These are phyloP conservation scores for Scylla paramamosain DNA, from an alignment of 1,140 invertebrate species.

Conservation along the genomic window DNA sequence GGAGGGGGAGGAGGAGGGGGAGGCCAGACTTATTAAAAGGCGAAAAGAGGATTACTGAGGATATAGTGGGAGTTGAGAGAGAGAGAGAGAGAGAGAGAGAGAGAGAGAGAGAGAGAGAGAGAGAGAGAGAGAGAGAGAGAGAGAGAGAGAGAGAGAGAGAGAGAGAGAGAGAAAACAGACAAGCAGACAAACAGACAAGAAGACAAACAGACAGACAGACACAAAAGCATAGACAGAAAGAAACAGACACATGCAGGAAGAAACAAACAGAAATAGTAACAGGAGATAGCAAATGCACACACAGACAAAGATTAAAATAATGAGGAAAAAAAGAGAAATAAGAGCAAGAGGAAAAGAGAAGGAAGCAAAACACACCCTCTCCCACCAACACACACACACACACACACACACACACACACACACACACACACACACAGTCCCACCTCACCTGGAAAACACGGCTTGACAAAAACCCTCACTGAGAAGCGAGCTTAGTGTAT, in stretches of 20 bases:
- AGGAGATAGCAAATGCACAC: no score
- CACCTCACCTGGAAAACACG: no score
- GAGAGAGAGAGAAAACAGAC: constrained; percentile 41
- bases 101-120: constrained; percentile 46
- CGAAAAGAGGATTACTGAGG: constrained; percentile 8
- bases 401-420: no score
- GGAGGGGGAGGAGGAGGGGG: no score
- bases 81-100: constrained; percentile 47
- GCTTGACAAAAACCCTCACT: no score
- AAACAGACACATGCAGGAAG: no score
- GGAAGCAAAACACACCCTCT: not conserved
- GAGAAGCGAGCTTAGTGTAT: no score
- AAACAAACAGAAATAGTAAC: no score
- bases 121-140: constrained; percentile 39
- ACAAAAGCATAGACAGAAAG: no score
- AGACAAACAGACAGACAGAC: not conserved
- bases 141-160: constrained; percentile 47
- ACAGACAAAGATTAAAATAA: no score
- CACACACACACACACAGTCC: no score
- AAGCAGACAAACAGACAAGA: not conserved
- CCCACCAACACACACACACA: no score
- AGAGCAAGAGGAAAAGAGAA: not conserved
- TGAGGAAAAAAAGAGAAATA: not conserved
- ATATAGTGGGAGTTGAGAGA: not conserved
- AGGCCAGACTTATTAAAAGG: not conserved